Evolutionary conservation across 2,113 vertebrate species (phyloP).

Genomic region (Hypocryptadius cinnamomeus): DNA sequence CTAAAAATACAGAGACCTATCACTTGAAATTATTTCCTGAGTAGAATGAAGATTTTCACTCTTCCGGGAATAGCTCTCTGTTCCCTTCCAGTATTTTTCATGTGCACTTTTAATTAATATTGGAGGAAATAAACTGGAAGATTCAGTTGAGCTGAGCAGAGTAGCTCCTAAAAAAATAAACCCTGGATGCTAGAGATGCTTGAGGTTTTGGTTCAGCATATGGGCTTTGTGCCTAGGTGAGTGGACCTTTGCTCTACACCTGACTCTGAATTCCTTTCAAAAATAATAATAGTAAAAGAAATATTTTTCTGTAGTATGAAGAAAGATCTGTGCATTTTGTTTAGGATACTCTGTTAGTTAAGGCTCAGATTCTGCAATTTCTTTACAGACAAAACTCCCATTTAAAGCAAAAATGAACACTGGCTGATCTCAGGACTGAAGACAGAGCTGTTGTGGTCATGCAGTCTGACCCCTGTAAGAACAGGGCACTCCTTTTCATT

Average conservation of each 20-base stretch:
- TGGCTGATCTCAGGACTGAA: neutral
- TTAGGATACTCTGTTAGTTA: neutral
- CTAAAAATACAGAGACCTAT: neutral
- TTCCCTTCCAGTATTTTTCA: neutral
- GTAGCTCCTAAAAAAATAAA: neutral
- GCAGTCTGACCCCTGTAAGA: neutral
- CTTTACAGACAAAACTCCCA: neutral
- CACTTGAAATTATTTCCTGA: neutral
- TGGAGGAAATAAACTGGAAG: neutral
- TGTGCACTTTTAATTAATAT: neutral
- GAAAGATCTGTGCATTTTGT: neutral
- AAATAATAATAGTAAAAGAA: neutral
- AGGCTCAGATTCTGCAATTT: neutral
- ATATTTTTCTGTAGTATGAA: neutral
- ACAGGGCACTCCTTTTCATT: slow-evolving; percentile 12
- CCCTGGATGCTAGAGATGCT: neutral
- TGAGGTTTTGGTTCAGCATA: neutral
- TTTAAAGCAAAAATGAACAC: neutral
- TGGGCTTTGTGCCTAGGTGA: neutral
- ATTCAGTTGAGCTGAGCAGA: neutral
- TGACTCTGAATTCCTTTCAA: neutral
- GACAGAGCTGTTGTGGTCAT: neutral
- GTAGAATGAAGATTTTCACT: neutral
- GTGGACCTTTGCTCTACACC: neutral
- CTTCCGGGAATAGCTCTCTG: neutral